Conservation (phyloP, 2,113 vertebrate species). For the Mustela nigripes region DNA sequence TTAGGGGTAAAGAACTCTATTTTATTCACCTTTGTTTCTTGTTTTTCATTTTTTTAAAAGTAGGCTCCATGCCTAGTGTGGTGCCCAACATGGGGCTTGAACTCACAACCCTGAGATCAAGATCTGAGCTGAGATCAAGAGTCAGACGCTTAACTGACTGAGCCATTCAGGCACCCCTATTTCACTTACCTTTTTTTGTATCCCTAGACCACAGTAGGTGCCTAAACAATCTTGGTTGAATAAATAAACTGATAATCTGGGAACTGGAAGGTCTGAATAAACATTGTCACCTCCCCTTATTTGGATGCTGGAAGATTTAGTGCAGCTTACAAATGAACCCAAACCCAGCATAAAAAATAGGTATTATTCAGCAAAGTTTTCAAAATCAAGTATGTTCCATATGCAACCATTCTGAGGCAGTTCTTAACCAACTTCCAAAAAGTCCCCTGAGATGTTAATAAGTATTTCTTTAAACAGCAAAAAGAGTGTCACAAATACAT, state of each 20-base stretch:
- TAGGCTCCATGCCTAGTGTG: neutral
- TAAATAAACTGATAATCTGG: neutral
- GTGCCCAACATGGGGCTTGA: neutral
- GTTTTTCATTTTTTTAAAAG: neutral
- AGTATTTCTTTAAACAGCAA: neutral
- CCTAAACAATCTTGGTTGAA: neutral
- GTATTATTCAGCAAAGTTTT: slow-evolving; percentile 25
- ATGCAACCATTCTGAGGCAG: neutral
- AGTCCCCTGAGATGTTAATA: neutral
- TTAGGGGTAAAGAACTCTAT: neutral
- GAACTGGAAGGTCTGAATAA: neutral
- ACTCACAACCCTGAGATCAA: neutral
- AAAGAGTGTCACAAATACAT: neutral
- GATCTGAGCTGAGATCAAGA: neutral
- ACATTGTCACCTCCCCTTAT: neutral
- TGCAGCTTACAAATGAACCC: neutral
- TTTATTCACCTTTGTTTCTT: neutral
- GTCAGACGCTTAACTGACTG: neutral
- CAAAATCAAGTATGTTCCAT: neutral
- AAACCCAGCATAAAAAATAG: neutral
- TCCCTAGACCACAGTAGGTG: neutral
- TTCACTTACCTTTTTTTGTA: neutral
- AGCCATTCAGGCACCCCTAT: neutral
- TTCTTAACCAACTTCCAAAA: neutral
- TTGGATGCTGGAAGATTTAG: neutral